Evolutionary conservation across 2,888 invertebrate genomes (phyloP).

Genomic region (Nineta flava): DNA sequence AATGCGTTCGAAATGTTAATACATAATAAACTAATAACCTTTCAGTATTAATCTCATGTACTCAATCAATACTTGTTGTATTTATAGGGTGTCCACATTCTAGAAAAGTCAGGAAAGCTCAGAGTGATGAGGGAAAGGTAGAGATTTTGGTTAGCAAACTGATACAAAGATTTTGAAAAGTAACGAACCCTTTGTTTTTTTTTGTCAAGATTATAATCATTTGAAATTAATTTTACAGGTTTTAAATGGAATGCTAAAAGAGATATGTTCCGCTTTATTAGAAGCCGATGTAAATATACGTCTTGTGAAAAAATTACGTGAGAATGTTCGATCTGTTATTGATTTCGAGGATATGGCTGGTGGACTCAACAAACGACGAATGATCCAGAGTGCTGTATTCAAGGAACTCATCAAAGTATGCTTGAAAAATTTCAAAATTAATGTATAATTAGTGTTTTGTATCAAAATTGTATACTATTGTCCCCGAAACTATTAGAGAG

Average conservation of each 20-base stretch:
- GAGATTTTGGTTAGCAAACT: too few species aligned
- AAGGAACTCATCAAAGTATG: slow-evolving; percentile 90
- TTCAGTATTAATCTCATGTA: too few species aligned
- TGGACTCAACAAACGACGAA: slow-evolving; percentile 91
- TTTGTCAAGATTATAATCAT: neutral
- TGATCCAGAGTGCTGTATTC: slow-evolving; percentile 98
- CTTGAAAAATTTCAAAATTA: neutral
- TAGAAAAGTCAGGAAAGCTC: too few species aligned
- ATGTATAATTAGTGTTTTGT: too few species aligned
- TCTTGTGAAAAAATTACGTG: slow-evolving; percentile 85
- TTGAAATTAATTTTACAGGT: neutral
- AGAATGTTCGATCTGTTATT: slow-evolving; percentile 94
- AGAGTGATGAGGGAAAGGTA: too few species aligned
- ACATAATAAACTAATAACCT: too few species aligned
- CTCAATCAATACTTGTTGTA: too few species aligned
- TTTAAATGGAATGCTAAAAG: slow-evolving; percentile 94
- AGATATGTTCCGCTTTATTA: slow-evolving; percentile 90
- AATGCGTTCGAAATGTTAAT: too few species aligned
- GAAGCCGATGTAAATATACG: slow-evolving; percentile 96
- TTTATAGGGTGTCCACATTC: too few species aligned
- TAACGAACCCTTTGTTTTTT: neutral
- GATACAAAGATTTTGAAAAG: slow-evolving; percentile 1
- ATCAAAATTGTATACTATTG: too few species aligned
- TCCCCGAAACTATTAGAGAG: too few species aligned
- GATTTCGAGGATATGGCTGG: slow-evolving; percentile 99